phyloP scores from a whole-genome alignment of 2,113 vertebrate genomes.

The Oncorhynchus tshawytscha region DNA sequence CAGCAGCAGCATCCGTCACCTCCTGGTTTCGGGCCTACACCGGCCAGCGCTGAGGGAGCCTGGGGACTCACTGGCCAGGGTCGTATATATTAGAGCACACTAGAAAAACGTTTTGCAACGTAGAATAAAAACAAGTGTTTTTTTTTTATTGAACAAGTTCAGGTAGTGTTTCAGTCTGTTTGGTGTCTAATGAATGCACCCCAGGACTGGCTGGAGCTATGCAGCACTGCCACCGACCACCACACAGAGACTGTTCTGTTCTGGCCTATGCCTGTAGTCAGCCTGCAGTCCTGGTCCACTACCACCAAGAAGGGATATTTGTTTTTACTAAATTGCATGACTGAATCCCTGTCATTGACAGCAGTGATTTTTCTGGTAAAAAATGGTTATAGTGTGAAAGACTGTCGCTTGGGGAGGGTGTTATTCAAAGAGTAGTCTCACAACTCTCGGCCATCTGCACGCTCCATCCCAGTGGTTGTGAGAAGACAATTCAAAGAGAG shows the following conservation, averaged over 20 bases:
- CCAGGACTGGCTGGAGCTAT: conserved; percentile 1
- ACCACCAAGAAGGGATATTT: background rate
- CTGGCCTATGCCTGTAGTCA: background rate
- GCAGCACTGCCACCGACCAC: background rate
- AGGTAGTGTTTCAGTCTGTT: too few relatives aligned
- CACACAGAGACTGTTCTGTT: background rate
- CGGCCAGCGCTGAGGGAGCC: conserved; percentile 80
- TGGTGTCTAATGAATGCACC: too few relatives aligned
- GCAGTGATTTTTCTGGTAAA: background rate
- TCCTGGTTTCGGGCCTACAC: conserved; percentile 95
- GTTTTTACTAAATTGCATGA: background rate
- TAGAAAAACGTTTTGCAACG: too few relatives aligned
- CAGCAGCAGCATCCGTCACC: conserved; percentile 90
- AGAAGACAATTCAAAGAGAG: too few relatives aligned
- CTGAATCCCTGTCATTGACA: background rate
- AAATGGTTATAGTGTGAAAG: background rate
- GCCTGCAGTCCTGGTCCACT: background rate
- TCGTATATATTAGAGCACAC: background rate
- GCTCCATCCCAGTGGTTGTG: too few relatives aligned
- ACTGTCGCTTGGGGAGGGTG: background rate
- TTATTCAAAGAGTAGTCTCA: background rate
- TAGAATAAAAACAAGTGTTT: too few relatives aligned
- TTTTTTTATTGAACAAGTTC: too few relatives aligned
- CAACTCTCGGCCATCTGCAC: too few relatives aligned
- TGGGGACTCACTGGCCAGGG: background rate